Evolutionary conservation across 1,140 invertebrate genomes (phyloP), one percentile per base, ranked within the genome.

Genomic region (Drosophila persimilis): DNA sequence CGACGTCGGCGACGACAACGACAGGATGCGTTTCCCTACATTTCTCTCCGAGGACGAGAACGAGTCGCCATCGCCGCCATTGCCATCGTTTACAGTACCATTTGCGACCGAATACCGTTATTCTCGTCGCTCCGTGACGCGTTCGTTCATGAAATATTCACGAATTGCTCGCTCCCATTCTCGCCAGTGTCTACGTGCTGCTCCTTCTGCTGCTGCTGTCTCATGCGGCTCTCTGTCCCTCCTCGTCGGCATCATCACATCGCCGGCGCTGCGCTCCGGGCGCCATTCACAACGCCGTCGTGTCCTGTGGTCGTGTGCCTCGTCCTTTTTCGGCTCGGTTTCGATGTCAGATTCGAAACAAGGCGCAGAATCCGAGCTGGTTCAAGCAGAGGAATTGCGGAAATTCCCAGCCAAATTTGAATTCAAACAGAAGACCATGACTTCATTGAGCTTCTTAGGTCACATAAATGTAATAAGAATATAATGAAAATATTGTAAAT

Each of bases 91-190:
- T 48, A 55, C 11, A 61, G 73, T 29, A 6, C 29, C 31, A 3
- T 9, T 39, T 39, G 35, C 35, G 35, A 39, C 11, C 35, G 35
- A 39, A 39, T 39, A 39, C 35, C 71, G 76, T 69, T 63, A 63
- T 62, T 39, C 61, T 51, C 51, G 39, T 41, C 51, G 46, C 61
- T 64, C 73, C 57, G 57, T 71, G 67, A 58, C 57, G 57, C 52
- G 59, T 56, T 88, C 79, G 84, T 81, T 89, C 70, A 90, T 90
- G 47, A 90, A 90, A 86, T 85, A 90, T 90, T 90, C 75, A 90
- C 86, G 86, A 90, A 90, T 89, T 89, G 64, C 61, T 77, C 78
- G 86, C 78, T 79, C 86, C 86, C 86, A 72, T 73, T 90, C 86
- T 76, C 78, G 55, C 81, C 48, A 52, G 69, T 73, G 67, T 67